These are phyloP conservation scores for Artibeus lituratus DNA, from an alignment of 2,797 vertebrate genomes.

Conservation along the genomic window DNA sequence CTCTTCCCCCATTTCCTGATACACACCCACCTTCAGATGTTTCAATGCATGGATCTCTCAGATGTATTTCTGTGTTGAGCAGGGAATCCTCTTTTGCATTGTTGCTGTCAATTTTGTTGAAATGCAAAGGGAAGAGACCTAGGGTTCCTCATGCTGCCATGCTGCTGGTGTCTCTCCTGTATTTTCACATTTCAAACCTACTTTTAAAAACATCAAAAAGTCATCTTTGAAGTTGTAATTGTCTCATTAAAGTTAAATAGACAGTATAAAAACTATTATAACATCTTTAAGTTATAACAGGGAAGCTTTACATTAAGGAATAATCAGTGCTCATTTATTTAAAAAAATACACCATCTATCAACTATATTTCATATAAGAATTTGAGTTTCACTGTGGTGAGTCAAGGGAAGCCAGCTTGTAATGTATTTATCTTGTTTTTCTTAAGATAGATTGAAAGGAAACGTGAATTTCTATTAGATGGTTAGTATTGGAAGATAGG, in stretches of 20 bases:
- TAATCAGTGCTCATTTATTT: not conserved
- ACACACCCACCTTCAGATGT: not conserved
- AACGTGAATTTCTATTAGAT: not conserved
- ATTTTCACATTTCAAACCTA: not conserved
- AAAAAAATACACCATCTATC: not conserved
- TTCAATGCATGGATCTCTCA: not conserved
- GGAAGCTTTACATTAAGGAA: constrained; percentile 21
- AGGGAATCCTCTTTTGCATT: not conserved
- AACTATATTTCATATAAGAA: not conserved
- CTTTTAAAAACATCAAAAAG: not conserved
- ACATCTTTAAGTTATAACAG: not conserved
- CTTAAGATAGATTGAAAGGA: not conserved
- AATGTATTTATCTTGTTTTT: constrained; percentile 9
- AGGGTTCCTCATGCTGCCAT: not conserved
- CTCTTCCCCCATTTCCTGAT: not conserved
- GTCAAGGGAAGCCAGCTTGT: not conserved
- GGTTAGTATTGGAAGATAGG: constrained; percentile 1
- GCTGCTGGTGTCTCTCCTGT: not conserved
- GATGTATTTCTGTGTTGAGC: not conserved
- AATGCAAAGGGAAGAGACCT: not conserved
- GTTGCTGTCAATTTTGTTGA: not conserved
- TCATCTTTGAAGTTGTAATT: not conserved
- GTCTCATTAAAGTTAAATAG: not conserved
- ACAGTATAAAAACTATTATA: constrained; percentile 1
- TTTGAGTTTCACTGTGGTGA: not conserved